Evolutionary conservation across 1,140 invertebrate genomes (phyloP), one percentile per base, ranked within the genome.

Genomic region (Pissodes strobi): DNA sequence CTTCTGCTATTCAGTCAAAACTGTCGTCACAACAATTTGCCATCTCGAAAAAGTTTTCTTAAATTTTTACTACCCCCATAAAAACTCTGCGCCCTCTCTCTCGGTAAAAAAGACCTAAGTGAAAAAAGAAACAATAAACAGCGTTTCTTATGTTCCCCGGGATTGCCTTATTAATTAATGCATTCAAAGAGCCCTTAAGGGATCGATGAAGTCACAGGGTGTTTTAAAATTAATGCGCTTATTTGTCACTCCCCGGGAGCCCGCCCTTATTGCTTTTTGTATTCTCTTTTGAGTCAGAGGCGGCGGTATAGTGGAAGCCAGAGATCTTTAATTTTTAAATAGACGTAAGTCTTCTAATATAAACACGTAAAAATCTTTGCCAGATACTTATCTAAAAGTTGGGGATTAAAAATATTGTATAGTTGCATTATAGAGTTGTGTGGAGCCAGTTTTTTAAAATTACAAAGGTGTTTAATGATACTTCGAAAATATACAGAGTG

Each of bases 111-210:
- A 18, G 19, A 64, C 51, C 34, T 58, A 65, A 58, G 43, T 58
- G 63, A 65, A 65, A 65, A 65, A 65, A 65, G 56, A 65, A 65
- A 65, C 63, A 65, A 65, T 65, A 65, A 65, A 65, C 63, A 56
- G 51, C n/a, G 48, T 55, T 64, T 53, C 51, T 65, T 58, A 58
- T 57, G 51, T 53, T 59, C 46, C 13, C 43, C 53, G 43, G 55
- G 63, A 65, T 65, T 65, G 55, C 55, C 55, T 65, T 65, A 65
- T 65, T 65, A 65, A 65, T 65, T 65, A 65, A 65, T 65, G 63
- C 63, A 65, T 65, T 65, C 63, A 59, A 65, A 65, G 41, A 34
- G 55, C 63, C 63, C 63, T 65, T 65, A 65, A 65, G 63, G 63
- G 63, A 65, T 65, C 63, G 63, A 65, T 65, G 63, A 58, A 65